Evolutionary conservation across 2,888 invertebrate genomes (phyloP).

Genomic region (Temnothorax unifasciatus): DNA sequence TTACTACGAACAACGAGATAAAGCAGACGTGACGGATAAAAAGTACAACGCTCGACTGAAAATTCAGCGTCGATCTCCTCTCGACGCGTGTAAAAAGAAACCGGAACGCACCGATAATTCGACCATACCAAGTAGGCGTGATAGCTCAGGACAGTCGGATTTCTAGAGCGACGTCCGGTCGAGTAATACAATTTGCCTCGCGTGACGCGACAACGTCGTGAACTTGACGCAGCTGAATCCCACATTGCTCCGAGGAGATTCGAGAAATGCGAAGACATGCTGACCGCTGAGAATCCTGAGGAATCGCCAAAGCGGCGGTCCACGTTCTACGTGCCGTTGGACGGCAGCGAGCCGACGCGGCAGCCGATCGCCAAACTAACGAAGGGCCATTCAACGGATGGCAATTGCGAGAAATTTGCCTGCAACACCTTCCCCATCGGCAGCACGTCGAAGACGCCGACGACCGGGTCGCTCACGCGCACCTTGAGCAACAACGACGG

Average conservation of each 20-base stretch:
- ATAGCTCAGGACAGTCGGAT: background rate
- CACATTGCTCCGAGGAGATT: background rate
- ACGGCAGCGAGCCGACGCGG: conserved; percentile 82
- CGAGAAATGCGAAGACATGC: conserved; percentile 71
- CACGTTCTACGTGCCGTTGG: conserved; percentile 92
- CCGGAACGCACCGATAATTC: background rate
- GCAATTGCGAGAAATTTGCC: conserved; percentile 86
- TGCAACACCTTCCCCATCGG: conserved; percentile 87
- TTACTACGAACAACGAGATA: background rate
- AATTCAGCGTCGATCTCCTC: background rate
- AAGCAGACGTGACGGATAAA: background rate
- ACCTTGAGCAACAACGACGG: conserved; percentile 81
- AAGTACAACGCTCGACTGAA: background rate
- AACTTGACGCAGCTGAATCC: background rate
- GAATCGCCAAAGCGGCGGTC: conserved; percentile 88
- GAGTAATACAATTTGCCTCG: too few species aligned
- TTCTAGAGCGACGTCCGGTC: background rate
- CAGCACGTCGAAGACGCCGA: conserved; percentile 79
- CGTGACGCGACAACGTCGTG: background rate
- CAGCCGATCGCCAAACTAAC: conserved; percentile 72
- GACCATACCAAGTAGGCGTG: background rate
- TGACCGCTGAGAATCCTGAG: conserved; percentile 76
- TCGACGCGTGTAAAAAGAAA: background rate
- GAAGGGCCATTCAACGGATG: conserved; percentile 73
- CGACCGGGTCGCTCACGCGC: conserved; percentile 78